These are phyloP conservation scores for Lynx canadensis DNA, from an alignment of 2,113 vertebrate species.

Conservation along the genomic window DNA sequence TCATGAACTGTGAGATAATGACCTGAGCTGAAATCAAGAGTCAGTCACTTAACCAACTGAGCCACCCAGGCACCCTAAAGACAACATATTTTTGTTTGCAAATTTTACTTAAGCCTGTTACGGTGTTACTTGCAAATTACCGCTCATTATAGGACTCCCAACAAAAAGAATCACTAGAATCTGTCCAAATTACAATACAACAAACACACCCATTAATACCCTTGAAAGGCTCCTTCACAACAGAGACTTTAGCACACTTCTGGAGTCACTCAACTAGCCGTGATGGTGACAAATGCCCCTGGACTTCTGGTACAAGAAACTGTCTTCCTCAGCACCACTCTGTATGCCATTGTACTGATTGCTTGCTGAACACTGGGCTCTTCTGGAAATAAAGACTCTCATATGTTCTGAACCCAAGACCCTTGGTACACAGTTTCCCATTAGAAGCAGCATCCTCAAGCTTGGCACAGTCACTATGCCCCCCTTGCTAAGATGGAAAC, in stretches of 20 bases:
- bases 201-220: not conserved
- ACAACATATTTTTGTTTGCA: not conserved
- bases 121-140: not conserved
- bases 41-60: too few relatives aligned
- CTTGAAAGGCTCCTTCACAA: not conserved
- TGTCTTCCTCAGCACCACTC: not conserved
- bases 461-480: not conserved
- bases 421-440: not conserved
- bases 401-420: not conserved
- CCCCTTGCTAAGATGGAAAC: not conserved
- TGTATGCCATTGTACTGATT: not conserved
- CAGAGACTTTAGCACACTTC: not conserved
- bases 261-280: not conserved
- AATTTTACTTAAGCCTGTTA: not conserved
- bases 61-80: not conserved
- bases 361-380: not conserved
- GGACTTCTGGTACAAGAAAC: not conserved
- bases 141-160: accelerated
- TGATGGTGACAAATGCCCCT: not conserved
- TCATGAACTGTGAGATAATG: too few relatives aligned
- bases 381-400: not conserved
- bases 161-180: not conserved
- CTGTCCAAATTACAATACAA: not conserved
- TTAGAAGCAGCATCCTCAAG: not conserved
- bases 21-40: too few relatives aligned